Evolutionary conservation across 2,113 vertebrate genomes (phyloP), one percentile per base, ranked within the genome.

Genomic region (Lethenteron reissneri): DNA sequence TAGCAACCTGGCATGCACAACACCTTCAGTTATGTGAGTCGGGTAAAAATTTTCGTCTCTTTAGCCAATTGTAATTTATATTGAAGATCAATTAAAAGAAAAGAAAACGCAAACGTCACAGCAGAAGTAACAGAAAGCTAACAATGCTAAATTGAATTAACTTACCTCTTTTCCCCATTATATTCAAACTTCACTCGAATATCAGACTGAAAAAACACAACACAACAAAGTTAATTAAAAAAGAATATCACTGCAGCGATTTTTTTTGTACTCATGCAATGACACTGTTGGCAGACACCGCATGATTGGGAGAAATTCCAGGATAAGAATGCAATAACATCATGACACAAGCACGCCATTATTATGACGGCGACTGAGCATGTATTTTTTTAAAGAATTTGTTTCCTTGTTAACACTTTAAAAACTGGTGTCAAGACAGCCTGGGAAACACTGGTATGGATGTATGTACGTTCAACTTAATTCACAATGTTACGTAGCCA

Each of bases 121-220:
- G 62, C 15, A 68, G 15, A 68, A 68, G 19, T 8, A 68, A n/a
- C 62, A n/a, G 62, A 15, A n/a, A 57, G 19, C 15, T 71, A 41
- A 21, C n/a, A 71, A 41, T n/a, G 70, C n/a, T 15, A n/a, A 57
- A 71, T 81, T 76, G 60, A 17, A 76, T 71, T 70, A 9, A 80
- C 84, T 84, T 74, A 97, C 92, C 92, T 82, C 73, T 85, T 86
- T 78, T 95, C 92, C 72, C 88, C 91, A 0, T 85, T 87, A 77
- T 88, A 84, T 76, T 97, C 92, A 82, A 97, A 97, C 81, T 97
- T 97, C 73, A 97, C 90, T 81, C 92, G 86, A 76, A 97, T 84
- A 58, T 97, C 89, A 25, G 84, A 89, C 92, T 97, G 82, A 64
- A 76, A 78, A 77, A 11, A 21, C 74, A 75, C 12, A 57, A n/a